Evolutionary conservation across 2,888 invertebrate genomes (phyloP), one percentile per base, ranked within the genome.

Genomic region (Ornithoptera priamus): DNA sequence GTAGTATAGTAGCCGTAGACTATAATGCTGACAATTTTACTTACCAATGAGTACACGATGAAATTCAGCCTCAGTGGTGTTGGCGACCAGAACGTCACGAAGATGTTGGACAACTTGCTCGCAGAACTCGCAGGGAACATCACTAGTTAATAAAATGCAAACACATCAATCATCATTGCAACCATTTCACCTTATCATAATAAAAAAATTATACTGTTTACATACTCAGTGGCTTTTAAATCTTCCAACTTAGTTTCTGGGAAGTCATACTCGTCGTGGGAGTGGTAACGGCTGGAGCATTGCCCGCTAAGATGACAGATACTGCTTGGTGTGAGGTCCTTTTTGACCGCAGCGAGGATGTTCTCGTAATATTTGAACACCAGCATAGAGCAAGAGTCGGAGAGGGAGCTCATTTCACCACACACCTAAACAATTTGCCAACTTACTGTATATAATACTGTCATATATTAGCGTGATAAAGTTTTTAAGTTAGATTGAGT

Each of bases 21-120:
- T 5, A 30, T 30, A 30, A 30, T 30, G 18, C 15, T 12, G 17
- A 53, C 39, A 53, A 53, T 53, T 18, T 53, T 53, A 58, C 8
- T 69, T 78, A 93, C 93, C 96, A 80, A 94, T 92, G 18, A 97
- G 82, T 0, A 97, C 95, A 79, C 94, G 92, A 84, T 96, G 94
- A 88, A 98, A 98, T 88, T 98, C 97, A 0, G 89, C 78, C 85
- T 96, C 96, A 0, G 98, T 97, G 0, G 97, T 97, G 83, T 98
- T 97, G 22, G 97, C 95, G 42, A 97, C 93, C 36, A 98, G 85
- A 8, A 97, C 92, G 81, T 97, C 96, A 72, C 95, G 94, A 75
- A 97, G 90, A 85, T 98, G 97, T 30, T 91, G 89, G 0, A 97
- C 95, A 65, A 98, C 87, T 83, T 97, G 96, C 78, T 97, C 95